Conservation (phyloP, 2,113 vertebrate genomes). For the Petromus typicus region DNA sequence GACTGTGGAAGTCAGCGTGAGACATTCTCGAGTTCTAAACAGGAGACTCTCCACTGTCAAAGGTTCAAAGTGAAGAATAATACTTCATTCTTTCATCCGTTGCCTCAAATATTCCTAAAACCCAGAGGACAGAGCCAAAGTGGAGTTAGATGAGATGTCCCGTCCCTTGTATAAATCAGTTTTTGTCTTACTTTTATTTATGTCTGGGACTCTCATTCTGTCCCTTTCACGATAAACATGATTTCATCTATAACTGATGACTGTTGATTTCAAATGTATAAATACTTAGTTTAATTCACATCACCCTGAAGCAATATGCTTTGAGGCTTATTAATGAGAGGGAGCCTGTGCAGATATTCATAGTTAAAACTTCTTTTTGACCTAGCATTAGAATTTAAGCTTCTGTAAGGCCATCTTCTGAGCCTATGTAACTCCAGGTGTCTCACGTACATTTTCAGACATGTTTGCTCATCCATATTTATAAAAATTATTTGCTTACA, state of each 20-base stretch:
- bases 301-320: conserved; percentile 52
- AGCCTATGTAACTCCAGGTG: not conserved
- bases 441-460: not conserved
- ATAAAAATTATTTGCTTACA: conserved; percentile 19
- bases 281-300: conserved; percentile 61
- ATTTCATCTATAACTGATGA: conserved; percentile 66
- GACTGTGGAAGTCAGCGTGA: not conserved
- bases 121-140: not conserved
- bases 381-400: conserved; percentile 35
- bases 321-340: conserved; percentile 66
- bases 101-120: not conserved
- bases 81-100: not conserved
- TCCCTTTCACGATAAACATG: conserved; percentile 24
- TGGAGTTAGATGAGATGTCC: conserved; percentile 52
- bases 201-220: conserved; percentile 30
- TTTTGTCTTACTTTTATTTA: conserved; percentile 61
- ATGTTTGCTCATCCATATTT: not conserved
- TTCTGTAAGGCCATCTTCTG: conserved; percentile 21
- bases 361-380: conserved; percentile 51
- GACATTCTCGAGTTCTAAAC: not conserved
- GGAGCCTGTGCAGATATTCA: conserved; percentile 58
- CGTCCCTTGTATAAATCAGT: conserved; percentile 47
- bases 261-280: conserved; percentile 63
- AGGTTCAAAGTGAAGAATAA: not conserved
- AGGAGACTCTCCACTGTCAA: not conserved